Evolutionary conservation across 2,888 invertebrate genomes (phyloP), one percentile per base, ranked within the genome.

Genomic region (Alcis repandata): DNA sequence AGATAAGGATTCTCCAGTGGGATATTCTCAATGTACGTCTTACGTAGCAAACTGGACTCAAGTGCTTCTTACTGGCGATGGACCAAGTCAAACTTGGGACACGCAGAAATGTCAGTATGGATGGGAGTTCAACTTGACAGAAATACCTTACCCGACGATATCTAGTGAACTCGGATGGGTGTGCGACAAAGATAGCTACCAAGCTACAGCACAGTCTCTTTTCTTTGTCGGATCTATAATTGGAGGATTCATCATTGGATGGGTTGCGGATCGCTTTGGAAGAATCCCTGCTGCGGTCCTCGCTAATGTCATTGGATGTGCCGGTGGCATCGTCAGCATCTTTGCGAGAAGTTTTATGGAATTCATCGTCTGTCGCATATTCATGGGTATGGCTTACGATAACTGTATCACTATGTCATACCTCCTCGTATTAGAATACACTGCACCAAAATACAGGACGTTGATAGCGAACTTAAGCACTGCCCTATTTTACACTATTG

Each of bases 91-190:
- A 17, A 73, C 80, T 1, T 87, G 87, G 88, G 69, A 61, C 2
- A 82, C 64, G 11, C 69, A 77, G 13, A 45, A 78, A 0, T 90
- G 89, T 70, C 77, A 78, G 72, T 54, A 82, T 68, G 89, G 90
- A 61, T 90, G 89, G 89, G 90, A 90, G 69, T 90, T 88, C 40
- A 84, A 90, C 58, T 81, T 72, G 59, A 81, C 84, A 8, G 89
- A 90, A 75, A 86, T 90, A 72, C 85, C 90, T 0, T 90, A 90
- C 65, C 79, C 84, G 1, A 90, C 89, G 4, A 86, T 89, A 51
- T 74, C 83, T 6, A 89, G 84, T 65, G 89, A 90, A 70, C 62
- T 86, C 65, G 86, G 84, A 36, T 90, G 90, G 89, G 89, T 90
- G 7, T 90, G 90, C 63, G 85, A 90, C 0, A 83, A 71, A 63